phyloP scores from a whole-genome alignment of 2,797 vertebrate genomes.

The Peromyscus aztecus region DNA sequence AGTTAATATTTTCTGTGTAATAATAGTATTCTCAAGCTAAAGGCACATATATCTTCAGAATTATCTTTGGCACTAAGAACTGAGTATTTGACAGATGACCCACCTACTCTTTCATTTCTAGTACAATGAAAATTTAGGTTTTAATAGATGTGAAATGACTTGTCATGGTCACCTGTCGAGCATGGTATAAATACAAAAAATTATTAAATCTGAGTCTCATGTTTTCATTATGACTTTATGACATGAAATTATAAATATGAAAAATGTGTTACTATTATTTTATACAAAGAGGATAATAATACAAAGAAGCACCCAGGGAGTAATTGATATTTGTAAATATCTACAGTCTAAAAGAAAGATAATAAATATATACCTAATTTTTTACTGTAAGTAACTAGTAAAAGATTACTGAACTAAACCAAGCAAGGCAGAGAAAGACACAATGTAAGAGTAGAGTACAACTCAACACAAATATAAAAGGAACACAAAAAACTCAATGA shows the following conservation, averaged over 20 bases:
- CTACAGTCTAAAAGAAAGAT: neutral
- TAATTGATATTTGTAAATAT: neutral
- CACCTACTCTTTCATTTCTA: conserved; percentile 53
- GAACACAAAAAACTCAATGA: neutral
- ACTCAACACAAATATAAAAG: neutral
- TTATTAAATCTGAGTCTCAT: conserved; percentile 4
- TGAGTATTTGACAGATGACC: conserved; percentile 52
- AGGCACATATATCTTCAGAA: neutral
- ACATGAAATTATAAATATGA: neutral
- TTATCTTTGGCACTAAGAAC: conserved; percentile 39
- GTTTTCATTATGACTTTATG: neutral
- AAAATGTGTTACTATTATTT: conserved; percentile 19
- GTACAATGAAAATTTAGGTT: conserved; percentile 44
- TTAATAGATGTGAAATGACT: conserved; percentile 8
- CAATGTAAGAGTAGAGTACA: neutral
- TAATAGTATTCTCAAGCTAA: neutral
- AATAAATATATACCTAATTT: neutral
- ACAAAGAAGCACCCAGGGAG: neutral
- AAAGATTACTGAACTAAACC: neutral
- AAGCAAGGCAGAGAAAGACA: neutral
- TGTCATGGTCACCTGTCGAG: neutral
- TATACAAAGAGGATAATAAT: neutral
- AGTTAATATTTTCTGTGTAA: neutral
- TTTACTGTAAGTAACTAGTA: neutral
- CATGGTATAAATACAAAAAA: conserved; percentile 31